Conservation (phyloP, 1,140 invertebrate species). For the Caenorhabditis tropicalis region DNA sequence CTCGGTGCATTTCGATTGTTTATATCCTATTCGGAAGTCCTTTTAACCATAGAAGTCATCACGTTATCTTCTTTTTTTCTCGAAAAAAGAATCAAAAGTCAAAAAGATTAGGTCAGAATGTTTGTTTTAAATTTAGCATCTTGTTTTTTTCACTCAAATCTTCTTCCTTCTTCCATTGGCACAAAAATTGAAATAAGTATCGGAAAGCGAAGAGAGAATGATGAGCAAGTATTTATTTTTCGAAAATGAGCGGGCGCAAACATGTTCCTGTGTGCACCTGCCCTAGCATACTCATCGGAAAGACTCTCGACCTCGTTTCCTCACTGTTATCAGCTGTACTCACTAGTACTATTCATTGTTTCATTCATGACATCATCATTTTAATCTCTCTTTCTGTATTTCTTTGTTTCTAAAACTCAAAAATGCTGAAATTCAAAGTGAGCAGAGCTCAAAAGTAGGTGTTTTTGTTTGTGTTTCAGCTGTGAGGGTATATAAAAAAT, state of each 20-base stretch:
- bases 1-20: too few relatives aligned
- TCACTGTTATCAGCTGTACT: neutral
- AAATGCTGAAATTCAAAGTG: constrained; percentile 34
- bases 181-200: neutral
- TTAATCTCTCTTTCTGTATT: neutral
- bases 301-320: neutral
- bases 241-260: neutral
- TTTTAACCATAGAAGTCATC: too few relatives aligned
- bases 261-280: neutral
- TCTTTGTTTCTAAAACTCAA: neutral
- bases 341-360: neutral
- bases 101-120: too few relatives aligned
- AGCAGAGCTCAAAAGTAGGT: neutral
- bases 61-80: too few relatives aligned
- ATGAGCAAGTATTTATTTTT: constrained; percentile 8
- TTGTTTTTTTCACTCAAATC: neutral
- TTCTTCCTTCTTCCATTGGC: neutral
- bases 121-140: too few relatives aligned
- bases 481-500: neutral
- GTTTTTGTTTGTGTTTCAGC: neutral
- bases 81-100: too few relatives aligned
- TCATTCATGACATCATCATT: neutral
- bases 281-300: neutral
- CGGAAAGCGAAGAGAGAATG: neutral
- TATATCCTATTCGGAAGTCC: too few relatives aligned